Percentiles rank a stretch among this genome's conserved stretches.
Evolutionary conservation across 2,113 vertebrate species (phyloP).

Genomic region (Oophaga pumilio): DNA sequence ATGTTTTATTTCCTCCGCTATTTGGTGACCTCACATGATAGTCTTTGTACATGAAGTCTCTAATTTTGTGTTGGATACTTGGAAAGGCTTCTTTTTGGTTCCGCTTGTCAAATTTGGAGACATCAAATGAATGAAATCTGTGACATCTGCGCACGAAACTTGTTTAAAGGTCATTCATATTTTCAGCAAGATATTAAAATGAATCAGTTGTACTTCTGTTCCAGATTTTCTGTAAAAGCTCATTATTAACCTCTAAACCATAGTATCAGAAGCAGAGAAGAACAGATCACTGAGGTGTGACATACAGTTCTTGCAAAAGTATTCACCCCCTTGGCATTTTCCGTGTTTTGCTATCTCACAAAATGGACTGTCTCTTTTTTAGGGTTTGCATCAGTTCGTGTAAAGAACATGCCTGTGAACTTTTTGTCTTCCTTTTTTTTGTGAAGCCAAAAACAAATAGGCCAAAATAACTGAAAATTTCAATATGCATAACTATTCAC

Average conservation of each 20-base stretch:
- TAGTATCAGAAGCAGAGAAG: not conserved
- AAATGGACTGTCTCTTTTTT: no score
- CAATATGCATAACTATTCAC: no score
- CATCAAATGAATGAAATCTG: slow-evolving; percentile 12
- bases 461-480: no score
- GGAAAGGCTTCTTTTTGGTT: not conserved
- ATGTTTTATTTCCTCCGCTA: not conserved
- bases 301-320: no score
- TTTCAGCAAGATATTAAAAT: slow-evolving; percentile 15
- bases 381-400: no score
- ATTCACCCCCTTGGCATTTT: no score
- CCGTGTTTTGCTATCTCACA: no score
- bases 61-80: not conserved
- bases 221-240: not conserved
- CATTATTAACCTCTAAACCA: not conserved
- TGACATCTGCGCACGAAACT: slow-evolving; percentile 13
- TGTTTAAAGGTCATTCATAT: slow-evolving; percentile 24
- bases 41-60: not conserved
- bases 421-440: no score
- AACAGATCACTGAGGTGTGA: not conserved
- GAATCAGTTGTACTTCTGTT: slow-evolving; percentile 12
- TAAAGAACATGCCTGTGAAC: no score
- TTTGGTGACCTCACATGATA: not conserved
- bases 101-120: not conserved
- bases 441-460: no score